phyloP scores from a whole-genome alignment of 2,113 vertebrate genomes.

The Alosa alosa region DNA sequence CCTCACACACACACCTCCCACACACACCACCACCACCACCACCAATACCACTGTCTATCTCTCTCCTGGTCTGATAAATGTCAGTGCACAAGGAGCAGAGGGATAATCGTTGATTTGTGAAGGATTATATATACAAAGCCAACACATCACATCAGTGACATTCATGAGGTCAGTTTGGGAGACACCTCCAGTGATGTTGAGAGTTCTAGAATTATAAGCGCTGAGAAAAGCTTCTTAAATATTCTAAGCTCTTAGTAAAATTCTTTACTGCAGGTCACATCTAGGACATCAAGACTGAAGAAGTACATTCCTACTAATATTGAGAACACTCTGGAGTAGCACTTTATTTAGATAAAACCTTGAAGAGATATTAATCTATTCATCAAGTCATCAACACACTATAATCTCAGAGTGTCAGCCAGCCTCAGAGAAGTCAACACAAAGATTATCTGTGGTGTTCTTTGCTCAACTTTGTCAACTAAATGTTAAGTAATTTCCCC shows the following conservation, averaged over 20 bases:
- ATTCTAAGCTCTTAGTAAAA: neutral
- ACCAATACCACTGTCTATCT: neutral
- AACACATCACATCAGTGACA: neutral
- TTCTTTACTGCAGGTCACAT: neutral
- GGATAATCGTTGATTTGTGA: neutral
- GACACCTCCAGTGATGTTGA: neutral
- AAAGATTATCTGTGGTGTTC: no score
- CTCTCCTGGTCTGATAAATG: neutral
- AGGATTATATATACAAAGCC: neutral
- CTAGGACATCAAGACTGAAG: neutral
- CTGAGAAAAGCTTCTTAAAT: neutral
- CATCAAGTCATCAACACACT: no score
- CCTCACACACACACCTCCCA: neutral
- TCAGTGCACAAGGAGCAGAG: neutral
- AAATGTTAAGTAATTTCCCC: no score
- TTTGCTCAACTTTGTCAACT: no score
- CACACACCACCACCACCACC: neutral
- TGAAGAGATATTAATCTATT: no score
- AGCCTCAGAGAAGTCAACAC: no score
- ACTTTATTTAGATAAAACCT: no score
- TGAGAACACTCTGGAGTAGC: no score
- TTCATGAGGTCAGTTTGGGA: neutral
- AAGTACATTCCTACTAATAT: neutral
- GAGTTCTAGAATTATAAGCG: neutral
- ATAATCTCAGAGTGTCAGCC: no score